Conservation (phyloP, 1,140 invertebrate genomes). For the Asobara japonica region DNA sequence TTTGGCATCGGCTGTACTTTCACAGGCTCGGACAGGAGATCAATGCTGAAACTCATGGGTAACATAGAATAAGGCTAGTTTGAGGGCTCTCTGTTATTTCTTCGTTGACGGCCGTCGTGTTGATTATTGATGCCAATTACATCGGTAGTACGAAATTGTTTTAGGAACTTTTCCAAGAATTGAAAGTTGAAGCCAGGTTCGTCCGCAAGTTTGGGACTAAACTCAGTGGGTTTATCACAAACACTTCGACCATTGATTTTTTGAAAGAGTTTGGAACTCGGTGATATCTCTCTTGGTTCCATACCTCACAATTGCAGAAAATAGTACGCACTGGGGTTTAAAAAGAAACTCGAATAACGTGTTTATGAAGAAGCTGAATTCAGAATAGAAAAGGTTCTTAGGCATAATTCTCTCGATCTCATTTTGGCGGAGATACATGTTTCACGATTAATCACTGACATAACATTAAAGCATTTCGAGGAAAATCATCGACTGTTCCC, state of each 20-base stretch:
- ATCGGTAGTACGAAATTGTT: not conserved
- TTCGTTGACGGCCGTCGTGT: not conserved
- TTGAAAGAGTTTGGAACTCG: not conserved
- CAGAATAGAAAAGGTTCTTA: too few species aligned
- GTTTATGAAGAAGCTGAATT: too few species aligned
- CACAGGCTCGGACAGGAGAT: slow-evolving; percentile 58
- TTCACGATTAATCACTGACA: too few species aligned
- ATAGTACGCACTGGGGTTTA: too few species aligned
- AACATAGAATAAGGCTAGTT: slow-evolving; percentile 40
- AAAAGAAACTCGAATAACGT: too few species aligned
- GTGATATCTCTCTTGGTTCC: not conserved
- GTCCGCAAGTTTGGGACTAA: not conserved
- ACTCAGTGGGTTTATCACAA: not conserved
- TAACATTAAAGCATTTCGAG: not conserved
- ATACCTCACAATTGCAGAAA: too few species aligned
- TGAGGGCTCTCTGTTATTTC: not conserved
- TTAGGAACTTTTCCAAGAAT: not conserved
- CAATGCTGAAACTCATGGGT: slow-evolving; percentile 59
- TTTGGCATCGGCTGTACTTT: slow-evolving; percentile 64
- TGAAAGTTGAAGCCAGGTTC: too few species aligned
- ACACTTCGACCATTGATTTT: not conserved
- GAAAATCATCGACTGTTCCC: not conserved
- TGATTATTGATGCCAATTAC: not conserved
- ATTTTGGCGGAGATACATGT: too few species aligned
- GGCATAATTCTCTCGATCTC: too few species aligned